Conservation (phyloP, 2,888 invertebrate species). For the Phyllotreta striolata region DNA sequence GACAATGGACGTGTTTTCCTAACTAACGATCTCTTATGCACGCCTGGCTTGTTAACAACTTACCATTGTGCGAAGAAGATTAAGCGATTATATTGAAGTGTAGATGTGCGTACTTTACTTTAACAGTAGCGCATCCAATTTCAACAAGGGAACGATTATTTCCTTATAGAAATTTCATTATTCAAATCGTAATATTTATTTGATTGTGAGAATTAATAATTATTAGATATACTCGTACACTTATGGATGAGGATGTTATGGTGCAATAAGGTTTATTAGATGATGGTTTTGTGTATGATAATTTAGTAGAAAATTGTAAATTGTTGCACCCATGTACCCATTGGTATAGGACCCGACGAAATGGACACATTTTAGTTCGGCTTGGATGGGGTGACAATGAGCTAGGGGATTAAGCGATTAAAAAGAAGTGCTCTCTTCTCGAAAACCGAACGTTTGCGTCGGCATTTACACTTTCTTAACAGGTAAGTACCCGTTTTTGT, state of each 20-base stretch:
- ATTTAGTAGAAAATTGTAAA: no score
- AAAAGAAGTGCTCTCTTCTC: constrained; percentile 39
- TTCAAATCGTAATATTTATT: not conserved
- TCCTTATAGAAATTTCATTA: not conserved
- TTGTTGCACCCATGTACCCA: constrained; percentile 12
- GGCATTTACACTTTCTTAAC: constrained; percentile 45
- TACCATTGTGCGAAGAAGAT: constrained; percentile 56
- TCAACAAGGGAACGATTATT: not conserved
- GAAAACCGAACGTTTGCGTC: constrained; percentile 45
- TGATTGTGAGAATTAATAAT: no score
- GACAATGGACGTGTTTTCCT: constrained; percentile 62
- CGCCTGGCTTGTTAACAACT: constrained; percentile 59
- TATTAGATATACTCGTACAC: no score
- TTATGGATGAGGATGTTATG: no score
- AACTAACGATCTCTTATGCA: constrained; percentile 62
- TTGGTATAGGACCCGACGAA: constrained; percentile 19
- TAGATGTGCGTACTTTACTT: constrained; percentile 23
- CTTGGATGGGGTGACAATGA: constrained; percentile 30
- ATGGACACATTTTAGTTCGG: constrained; percentile 26
- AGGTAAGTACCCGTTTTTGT: constrained; percentile 29
- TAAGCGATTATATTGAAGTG: constrained; percentile 54
- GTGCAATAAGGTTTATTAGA: no score
- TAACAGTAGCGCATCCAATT: constrained; percentile 20
- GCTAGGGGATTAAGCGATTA: constrained; percentile 39
- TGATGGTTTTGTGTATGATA: no score